Evolutionary conservation across 2,888 invertebrate genomes (phyloP).

Genomic region (Clostera curtula): DNA sequence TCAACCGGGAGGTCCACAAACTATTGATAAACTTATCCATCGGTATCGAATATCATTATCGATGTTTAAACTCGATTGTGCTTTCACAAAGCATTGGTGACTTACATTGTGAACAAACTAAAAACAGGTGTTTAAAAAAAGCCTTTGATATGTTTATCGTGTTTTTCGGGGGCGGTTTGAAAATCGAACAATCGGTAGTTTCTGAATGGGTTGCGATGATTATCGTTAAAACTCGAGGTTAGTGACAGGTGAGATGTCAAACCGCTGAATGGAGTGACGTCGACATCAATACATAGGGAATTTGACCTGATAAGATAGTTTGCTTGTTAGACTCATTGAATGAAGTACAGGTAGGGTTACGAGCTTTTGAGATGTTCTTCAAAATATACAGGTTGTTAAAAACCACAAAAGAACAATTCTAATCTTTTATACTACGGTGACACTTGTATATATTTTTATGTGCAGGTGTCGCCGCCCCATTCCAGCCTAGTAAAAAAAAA

Average conservation of each 20-base stretch:
- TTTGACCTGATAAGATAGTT: conserved; percentile 56
- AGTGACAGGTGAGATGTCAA: conserved; percentile 72
- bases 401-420: conserved; percentile 15
- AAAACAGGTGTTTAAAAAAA: conserved; percentile 63
- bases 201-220: conserved; percentile 61
- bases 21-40: conserved; percentile 41
- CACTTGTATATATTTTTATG: too few species aligned
- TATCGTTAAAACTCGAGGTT: conserved; percentile 60
- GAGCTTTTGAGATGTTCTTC: conserved; percentile 30
- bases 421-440: too few species aligned
- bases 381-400: too few species aligned
- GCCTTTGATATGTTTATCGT: conserved; percentile 73
- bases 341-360: conserved; percentile 35
- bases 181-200: conserved; percentile 51
- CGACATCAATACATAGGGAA: conserved; percentile 36
- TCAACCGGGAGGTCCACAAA: conserved; percentile 56
- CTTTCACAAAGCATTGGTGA: conserved; percentile 47
- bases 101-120: conserved; percentile 38
- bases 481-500: too few species aligned
- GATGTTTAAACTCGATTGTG: conserved; percentile 59
- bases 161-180: conserved; percentile 60
- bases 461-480: too few species aligned
- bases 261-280: conserved; percentile 46
- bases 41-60: conserved; percentile 59
- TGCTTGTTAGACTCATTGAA: conserved; percentile 15